Evolutionary conservation across 2,888 invertebrate genomes (phyloP), one percentile per base, ranked within the genome.

Genomic region (Brachypalpus laphriformis): DNA sequence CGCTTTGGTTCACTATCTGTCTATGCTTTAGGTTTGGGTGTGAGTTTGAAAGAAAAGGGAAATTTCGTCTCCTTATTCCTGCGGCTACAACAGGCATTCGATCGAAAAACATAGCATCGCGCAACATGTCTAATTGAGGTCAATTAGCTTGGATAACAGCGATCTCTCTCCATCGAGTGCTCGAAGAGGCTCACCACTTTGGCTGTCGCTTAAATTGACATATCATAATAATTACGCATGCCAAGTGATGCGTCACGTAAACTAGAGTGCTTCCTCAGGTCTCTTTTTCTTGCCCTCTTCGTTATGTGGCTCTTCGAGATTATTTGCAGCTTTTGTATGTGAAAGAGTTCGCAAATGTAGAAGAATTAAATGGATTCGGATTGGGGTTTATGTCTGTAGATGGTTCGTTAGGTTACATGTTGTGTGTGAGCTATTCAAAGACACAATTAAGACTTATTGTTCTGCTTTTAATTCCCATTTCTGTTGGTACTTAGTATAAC

Each of bases 101-200:
- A 59, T 77, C 54, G 57, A 82, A 71, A 71, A 76, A 71, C 71
- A 25, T 25, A 74, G 87, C 88, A 87, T 71, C 76, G 87, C 56
- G 76, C 81, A 85, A 59, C 78, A 85, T 85, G 81, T 87, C 88
- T 90, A 90, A 90, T 90, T 90, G 90, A 89, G 90, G 90, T 90
- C 90, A 90, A 90, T 90, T 90, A 90, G 90, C 87, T 90, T 88
- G 89, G 83, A 89, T 87, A 87, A 88, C 88, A 88, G 82, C 86
- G 56, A 68, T 81, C 76, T 80, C 68, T 77, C 78, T 72, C 80
- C 31, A 77, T 72, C 66, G 47, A 31, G 57, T 54, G 61, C 66
- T 81, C 72, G 65, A 59, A 42, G 57, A 59, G 59, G 45, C 66
- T 85, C 75, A 81, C 81, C 85, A 85, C 81, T 85, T 76, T 81